Base-by-base conservation (phyloP, 35 echinoderm and acorn worm genomes). In the Amphiura filiformis region DNA sequence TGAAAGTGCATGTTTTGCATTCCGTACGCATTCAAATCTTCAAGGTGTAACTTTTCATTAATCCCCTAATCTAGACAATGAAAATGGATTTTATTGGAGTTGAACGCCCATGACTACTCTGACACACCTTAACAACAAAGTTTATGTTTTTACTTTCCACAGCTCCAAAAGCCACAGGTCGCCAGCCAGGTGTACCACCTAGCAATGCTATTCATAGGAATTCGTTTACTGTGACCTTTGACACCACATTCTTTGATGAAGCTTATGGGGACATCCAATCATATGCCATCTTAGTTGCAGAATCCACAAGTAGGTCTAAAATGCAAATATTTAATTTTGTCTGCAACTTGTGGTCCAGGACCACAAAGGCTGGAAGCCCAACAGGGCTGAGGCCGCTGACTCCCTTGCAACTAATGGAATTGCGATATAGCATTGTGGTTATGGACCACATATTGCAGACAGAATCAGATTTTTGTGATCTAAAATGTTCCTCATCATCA, bases 201-300 rank as follows among this genome's bases (percentile, higher is more conserved):
- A 83, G 35, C 65, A 84, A 49, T 31, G 65, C 80, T 28, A 76
- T 90, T 57, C 75, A 39, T 30, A 65, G 79, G 5, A 65, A 84
- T 47, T 76, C 75, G 1, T 94, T 94, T 57, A 83, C 39, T 0
- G 88, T 94, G 56, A 87, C 56, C 56, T 94, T 94, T 84, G 93
- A 94, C 84, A 87, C 88, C 31, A 52, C 32, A 32, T 80, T 90
- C 34, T 94, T 94, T 86, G 84, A 86, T 65, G 82, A 93, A 39
- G 84, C 77, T 31, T 86, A 94, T 26, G 83, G 87, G 32, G 64
- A 76, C 11, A 81, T 94, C 37, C n/a, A 56, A 0, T 34, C 80
- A 18, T 89, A 82, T 39, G 39, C 84, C 44, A 83, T 94, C 26
- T 84, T 94, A 34, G 88, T 94, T 7, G 92, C 92, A 12, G 88